A percentile compares a stretch with the other conserved stretches of the same genome.
These are phyloP conservation scores for Chloropsis cyanopogon DNA, from an alignment of 2,113 vertebrate species.

Conservation along the genomic window DNA sequence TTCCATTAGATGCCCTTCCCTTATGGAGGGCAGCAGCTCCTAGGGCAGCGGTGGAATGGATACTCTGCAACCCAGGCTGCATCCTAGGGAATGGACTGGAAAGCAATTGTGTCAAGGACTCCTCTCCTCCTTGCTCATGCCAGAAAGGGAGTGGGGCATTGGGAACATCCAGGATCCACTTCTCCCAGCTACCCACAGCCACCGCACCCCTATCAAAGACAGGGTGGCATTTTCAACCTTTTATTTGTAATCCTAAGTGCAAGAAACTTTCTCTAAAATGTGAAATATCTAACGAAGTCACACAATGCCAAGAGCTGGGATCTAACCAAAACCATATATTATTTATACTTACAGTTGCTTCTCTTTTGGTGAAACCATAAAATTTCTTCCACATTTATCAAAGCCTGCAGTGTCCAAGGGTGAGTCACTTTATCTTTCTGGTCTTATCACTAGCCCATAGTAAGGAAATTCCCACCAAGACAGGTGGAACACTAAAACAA, in stretches of 20 bases:
- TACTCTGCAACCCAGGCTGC: neutral
- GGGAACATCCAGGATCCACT: neutral
- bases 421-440: neutral
- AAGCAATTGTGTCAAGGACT: accelerated
- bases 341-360: neutral
- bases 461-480: neutral
- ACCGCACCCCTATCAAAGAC: accelerated
- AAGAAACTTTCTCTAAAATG: neutral
- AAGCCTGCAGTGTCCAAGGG: neutral
- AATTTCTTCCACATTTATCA: neutral
- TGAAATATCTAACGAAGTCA: neutral
- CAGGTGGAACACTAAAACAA: neutral
- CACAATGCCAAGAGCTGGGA: neutral
- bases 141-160: neutral
- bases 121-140: neutral
- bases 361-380: neutral
- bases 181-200: neutral
- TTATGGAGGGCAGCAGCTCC: neutral
- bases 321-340: neutral
- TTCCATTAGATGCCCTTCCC: neutral
- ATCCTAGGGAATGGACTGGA: neutral
- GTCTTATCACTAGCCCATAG: neutral
- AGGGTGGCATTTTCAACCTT: neutral
- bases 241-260: neutral
- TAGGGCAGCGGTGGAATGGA: neutral